Conservation (phyloP, 1,140 invertebrate species). For the Cotesia chilonis region DNA sequence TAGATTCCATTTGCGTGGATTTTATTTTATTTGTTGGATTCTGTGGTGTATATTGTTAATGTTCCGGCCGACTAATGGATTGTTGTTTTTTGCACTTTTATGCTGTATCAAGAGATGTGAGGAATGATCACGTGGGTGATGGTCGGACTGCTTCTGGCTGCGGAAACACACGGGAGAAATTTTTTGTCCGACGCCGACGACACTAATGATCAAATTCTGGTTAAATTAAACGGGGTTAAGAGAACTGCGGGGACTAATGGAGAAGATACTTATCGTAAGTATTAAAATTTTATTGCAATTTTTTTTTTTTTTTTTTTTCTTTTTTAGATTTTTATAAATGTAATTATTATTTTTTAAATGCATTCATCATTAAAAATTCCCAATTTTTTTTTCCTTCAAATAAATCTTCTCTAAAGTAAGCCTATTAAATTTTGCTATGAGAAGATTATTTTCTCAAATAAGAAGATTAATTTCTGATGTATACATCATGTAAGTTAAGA, state of each 20-base stretch:
- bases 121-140: constrained; percentile 67
- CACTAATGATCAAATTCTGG: constrained; percentile 53
- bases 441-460: too few species aligned
- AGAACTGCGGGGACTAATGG: constrained; percentile 50
- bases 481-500: too few species aligned
- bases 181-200: constrained; percentile 59
- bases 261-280: constrained; percentile 64
- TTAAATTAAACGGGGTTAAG: constrained; percentile 52
- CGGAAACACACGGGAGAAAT: constrained; percentile 65
- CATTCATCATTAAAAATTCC: too few species aligned
- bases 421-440: too few species aligned
- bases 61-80: not conserved
- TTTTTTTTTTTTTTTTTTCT: constrained; percentile 13
- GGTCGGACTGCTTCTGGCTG: constrained; percentile 65
- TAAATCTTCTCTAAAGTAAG: too few species aligned
- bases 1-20: not conserved
- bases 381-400: too few species aligned
- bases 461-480: too few species aligned
- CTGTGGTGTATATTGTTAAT: too few species aligned
- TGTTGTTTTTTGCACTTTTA: constrained; percentile 37
- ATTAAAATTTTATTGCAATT: constrained; percentile 32
- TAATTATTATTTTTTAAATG: too few species aligned
- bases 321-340: too few species aligned
- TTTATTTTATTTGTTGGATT: not conserved
- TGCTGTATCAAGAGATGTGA: constrained; percentile 62